Evolutionary conservation across 64 coral and sea anemone species (phyloP), one percentile per base, ranked within the genome.

Genomic region (Pocillopora damicornis): DNA sequence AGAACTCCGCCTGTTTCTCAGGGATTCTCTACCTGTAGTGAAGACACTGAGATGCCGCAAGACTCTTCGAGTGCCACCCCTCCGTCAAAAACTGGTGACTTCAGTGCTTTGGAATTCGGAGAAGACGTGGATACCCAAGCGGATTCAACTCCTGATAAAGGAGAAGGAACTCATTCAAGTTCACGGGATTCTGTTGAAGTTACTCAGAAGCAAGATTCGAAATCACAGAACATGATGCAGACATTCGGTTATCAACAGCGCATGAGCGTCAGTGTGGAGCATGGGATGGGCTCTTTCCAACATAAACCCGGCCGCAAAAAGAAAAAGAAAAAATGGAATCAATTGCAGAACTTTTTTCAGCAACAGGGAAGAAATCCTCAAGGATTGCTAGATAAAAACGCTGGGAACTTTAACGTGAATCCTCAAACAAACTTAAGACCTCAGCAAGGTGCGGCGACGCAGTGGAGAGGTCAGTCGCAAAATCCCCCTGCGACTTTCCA

Each of bases 261-360:
- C 67, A 85, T 85, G 64, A 85, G 72, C 65, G 51, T 85, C 18
- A 58, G 56, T 17, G 45, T 85, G 38, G 65, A 85, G 1, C 81
- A 85, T 13, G 81, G 81, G 37, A 58, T 73, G 69, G 42, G 13
- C 23, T 12, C 12, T 4, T 83, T 57, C 13, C 63, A 85, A 7
- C 81, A 85, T 42, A 85, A 85, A 38, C 81, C 81, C 15, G 14
- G 0, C 1, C 13, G 81, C 81, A 85, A 59, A 59, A 85, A 85
- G 81, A 85, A 85, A 57, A 85, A 73, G 18, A 85, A 85, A 20
- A 85, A 85, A 22, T 85, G 81, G 81, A 85, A 73, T 85, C 81
- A 85, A 73, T 14, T 25, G 2, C 81, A 85, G 17, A 85, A 58
- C 25, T 72, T 58, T 58, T 85, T 71, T n/a, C 64, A 85, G 62